A percentile compares a stretch with the other conserved stretches of the same genome.
Conservation (phyloP, 2,113 vertebrate species). For the Labeo rohita region DNA sequence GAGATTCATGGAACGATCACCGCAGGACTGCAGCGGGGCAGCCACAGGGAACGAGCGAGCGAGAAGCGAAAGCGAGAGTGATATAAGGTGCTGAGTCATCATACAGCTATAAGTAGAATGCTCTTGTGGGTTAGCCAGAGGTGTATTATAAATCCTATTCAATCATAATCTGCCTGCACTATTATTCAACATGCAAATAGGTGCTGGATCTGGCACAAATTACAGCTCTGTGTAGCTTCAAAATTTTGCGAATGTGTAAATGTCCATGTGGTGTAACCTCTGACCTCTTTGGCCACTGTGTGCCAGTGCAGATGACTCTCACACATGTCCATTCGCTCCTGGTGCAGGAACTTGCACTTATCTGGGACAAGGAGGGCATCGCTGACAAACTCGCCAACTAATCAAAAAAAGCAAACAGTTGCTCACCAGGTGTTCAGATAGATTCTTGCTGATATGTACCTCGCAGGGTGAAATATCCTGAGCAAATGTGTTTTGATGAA, state of each 20-base stretch:
- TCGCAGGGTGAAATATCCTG: not conserved
- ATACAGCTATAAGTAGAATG: constrained; percentile 19
- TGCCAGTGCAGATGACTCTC: constrained; percentile 99
- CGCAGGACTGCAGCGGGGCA: constrained; percentile 81
- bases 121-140: not conserved
- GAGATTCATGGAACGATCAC: constrained; percentile 94
- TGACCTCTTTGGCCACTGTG: constrained; percentile 96
- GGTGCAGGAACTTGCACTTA: constrained; percentile 97
- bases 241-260: not conserved
- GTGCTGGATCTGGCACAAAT: not conserved
- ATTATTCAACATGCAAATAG: not conserved
- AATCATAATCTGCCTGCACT: not conserved
- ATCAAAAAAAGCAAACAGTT: constrained; percentile 54
- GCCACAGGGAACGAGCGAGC: not conserved
- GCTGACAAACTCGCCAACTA: constrained; percentile 97
- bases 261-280: constrained; percentile 28
- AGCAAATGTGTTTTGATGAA: not conserved
- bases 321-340: constrained; percentile 96
- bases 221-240: not conserved
- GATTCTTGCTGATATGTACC: not conserved
- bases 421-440: not conserved
- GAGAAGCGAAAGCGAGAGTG: not conserved
- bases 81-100: constrained; percentile 46
- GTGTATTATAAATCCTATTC: not conserved
- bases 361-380: constrained; percentile 96